Conservation (phyloP, 2,113 vertebrate genomes). For the Tilapia sparmanii region DNA sequence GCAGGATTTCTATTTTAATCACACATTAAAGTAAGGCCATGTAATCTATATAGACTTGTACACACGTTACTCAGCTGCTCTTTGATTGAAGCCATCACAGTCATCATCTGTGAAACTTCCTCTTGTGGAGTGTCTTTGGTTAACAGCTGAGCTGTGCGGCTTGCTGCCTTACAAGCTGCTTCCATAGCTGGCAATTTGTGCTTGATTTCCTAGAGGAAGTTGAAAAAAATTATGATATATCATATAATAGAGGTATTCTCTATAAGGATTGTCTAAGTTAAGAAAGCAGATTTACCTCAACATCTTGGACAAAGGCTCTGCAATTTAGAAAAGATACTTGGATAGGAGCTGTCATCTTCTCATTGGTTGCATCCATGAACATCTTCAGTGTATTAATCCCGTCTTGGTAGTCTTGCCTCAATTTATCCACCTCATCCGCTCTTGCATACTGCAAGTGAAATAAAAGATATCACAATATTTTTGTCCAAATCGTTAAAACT, state of each 20-base stretch:
- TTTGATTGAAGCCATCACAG: conserved; percentile 78
- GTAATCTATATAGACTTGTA: background rate
- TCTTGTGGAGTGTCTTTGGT: conserved; percentile 87
- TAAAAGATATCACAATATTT: background rate
- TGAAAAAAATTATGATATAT: background rate
- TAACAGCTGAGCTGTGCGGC: conserved; percentile 83
- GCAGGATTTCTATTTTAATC: background rate
- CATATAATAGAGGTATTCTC: background rate
- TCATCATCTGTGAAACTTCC: conserved; percentile 82
- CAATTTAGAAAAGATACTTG: conserved; percentile 90
- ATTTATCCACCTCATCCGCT: conserved; percentile 88
- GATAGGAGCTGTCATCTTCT: conserved; percentile 78
- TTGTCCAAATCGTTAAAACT: background rate
- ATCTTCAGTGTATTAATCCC: conserved; percentile 77
- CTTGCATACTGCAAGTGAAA: conserved; percentile 81
- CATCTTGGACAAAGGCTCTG: conserved; percentile 83
- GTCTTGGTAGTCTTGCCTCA: conserved; percentile 86
- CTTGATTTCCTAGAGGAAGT: conserved; percentile 79
- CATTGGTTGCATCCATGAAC: conserved; percentile 81
- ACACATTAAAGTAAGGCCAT: background rate
- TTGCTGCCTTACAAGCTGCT: conserved; percentile 82
- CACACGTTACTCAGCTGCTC: conserved; percentile 87
- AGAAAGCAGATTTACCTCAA: conserved; percentile 75
- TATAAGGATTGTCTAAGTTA: background rate
- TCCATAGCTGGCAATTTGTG: conserved; percentile 89